These are phyloP conservation scores for Phymorhynchus buccinoides DNA, from an alignment of 1,140 invertebrate genomes.

Conservation along the genomic window DNA sequence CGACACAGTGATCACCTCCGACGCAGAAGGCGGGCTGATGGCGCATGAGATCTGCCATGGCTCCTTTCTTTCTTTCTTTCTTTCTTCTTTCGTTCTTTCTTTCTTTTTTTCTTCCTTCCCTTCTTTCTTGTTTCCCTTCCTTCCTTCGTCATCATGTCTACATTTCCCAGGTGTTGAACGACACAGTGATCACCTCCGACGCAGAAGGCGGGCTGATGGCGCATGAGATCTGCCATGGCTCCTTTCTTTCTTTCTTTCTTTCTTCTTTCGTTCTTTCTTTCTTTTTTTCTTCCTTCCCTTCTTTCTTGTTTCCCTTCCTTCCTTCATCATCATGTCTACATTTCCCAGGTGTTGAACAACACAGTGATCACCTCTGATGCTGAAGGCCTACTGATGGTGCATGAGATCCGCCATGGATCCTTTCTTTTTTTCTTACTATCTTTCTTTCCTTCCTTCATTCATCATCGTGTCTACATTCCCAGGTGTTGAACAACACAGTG, in stretches of 20 bases:
- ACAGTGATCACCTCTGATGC: constrained; percentile 39
- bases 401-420: too few species aligned
- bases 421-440: too few species aligned
- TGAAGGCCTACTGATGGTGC: too few species aligned
- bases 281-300: not conserved
- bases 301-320: too few species aligned
- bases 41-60: constrained; percentile 55
- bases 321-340: too few species aligned
- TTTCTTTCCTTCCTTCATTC: too few species aligned
- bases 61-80: too few species aligned
- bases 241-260: constrained; percentile 37
- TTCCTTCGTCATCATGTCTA: not conserved
- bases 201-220: constrained; percentile 62
- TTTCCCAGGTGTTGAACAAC: constrained; percentile 4
- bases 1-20: constrained; percentile 36
- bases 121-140: not conserved
- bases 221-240: constrained; percentile 54
- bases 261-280: not conserved
- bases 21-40: constrained; percentile 59
- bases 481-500: not conserved
- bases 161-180: not conserved
- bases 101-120: not conserved
- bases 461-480: too few species aligned
- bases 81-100: not conserved
- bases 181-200: constrained; percentile 37